Base-by-base conservation (phyloP, 2,888 invertebrate genomes). In the Tholera decimalis region DNA sequence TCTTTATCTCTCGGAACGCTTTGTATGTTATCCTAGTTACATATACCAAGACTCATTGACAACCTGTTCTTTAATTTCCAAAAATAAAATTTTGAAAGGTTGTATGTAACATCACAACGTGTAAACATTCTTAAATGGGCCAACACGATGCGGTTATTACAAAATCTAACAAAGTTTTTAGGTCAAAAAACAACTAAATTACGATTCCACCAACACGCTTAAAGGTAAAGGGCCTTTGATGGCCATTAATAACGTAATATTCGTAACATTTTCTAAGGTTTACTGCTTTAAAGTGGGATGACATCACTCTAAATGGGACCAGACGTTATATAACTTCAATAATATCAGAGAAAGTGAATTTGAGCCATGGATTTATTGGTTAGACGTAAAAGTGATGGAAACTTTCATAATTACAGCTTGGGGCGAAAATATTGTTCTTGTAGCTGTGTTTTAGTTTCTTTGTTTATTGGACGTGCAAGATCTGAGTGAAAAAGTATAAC, bases 311-410 rank as follows among this genome's bases (percentile, higher is more conserved):
- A 75, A 82, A 75, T 47, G 73, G 72, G 73, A 69, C 68, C 75
- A 46, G 57, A 30, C 24, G 8, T 82, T 76, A 79, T 64, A 69
- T 70, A 83, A 82, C 39, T 37, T 0, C 47, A 66, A 74, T 77
- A 79, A 46, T 67, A 79, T 79, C 56, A 67, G 70, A 79, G 82
- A 82, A 83, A 82, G 83, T 56, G 67, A 11, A 50, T 47, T 68
- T 51, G 22, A 58, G 62, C 49, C n/a, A 37, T 47, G 44, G 66
- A 80, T 80, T 70, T 78, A 82, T 76, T 80, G 71, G 73, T 73
- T 37, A 66, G 69, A 69, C 55, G 49, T 68, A 64, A 70, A 77
- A 66, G 49, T 59, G 60, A 81, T 77, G 58, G 67, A 70, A 53
- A 57, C 65, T 71, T 69, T 77, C 66, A 64, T 80, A 69, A 77